Percentiles rank a stretch among this genome's conserved stretches.
Evolutionary conservation across 2,797 vertebrate genomes (phyloP).

Genomic region (Phoebastria nigripes): DNA sequence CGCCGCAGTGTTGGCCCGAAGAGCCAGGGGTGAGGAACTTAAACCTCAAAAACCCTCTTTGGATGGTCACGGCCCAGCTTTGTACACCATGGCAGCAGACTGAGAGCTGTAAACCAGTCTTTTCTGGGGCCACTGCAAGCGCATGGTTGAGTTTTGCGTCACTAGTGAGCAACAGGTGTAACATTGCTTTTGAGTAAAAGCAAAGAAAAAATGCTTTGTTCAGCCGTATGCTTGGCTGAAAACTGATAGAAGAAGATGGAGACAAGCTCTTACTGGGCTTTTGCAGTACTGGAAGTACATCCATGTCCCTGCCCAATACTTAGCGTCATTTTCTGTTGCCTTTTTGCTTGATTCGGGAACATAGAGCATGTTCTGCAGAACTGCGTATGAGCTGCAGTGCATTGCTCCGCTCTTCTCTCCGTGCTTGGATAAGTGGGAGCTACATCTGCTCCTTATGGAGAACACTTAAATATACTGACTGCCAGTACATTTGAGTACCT

Average conservation of each 20-base stretch:
- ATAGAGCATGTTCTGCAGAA: background rate
- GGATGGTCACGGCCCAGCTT: background rate
- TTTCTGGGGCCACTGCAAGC: background rate
- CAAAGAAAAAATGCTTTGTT: background rate
- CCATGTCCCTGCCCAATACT: background rate
- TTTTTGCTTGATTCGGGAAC: background rate
- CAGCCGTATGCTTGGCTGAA: background rate
- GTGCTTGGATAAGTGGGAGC: background rate
- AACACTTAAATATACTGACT: background rate
- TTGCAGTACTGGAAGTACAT: background rate
- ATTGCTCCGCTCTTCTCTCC: background rate
- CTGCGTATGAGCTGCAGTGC: background rate
- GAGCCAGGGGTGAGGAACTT: background rate
- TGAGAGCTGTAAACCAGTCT: background rate
- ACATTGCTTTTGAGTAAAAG: background rate
- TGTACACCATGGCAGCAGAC: background rate
- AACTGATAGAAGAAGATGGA: background rate
- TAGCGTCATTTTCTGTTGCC: background rate
- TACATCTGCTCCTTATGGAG: background rate
- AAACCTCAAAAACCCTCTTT: background rate
- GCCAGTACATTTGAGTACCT: background rate
- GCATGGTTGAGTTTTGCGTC: background rate
- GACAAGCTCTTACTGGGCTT: background rate
- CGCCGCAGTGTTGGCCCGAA: fast-evolving
- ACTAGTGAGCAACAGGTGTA: background rate